Base-by-base conservation (phyloP, 2,797 vertebrate genomes). In the Silurus lanzhouensis region DNA sequence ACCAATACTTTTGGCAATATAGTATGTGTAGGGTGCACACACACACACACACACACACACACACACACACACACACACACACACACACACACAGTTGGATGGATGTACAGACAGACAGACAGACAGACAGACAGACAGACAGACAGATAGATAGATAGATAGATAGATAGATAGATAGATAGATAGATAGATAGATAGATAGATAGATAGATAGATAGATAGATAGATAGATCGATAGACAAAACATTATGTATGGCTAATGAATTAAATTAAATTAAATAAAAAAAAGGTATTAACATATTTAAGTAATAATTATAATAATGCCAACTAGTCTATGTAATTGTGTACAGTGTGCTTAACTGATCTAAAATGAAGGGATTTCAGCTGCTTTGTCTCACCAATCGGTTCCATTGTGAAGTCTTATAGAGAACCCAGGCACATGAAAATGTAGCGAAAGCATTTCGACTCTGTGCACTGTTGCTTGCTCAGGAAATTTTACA, bases 401-500 rank as follows among this genome's bases (percentile, higher is more conserved):
- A 5, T 61, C 76, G 60, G 19, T 78, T 27, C 76, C 27, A 78
- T 78, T 78, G 76, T 78, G 31, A 78, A 14, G 76, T 61, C 10
- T 61, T 61, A 22, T n/a, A 55, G 64, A 81, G 64, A 55, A 52
- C n/a, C 1, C n/a, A 38, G 63, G 63, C 79, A 55, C 46, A 15
- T 81, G 79, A 63, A 81, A 81, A 55, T 67, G 79, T 31, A 60
- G 31, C 67, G 83, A 76, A 78, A 19, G 74, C 52, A 68, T 55
- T 70, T 46, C 15, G 55, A 17, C 55, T 12, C 57, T 86, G 71
- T 87, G 38, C 70, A 70, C 85, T 84, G 74, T 83, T 89, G 88
- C 88, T 86, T 83, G 48, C 78, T 89, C 84, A 87, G 88, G 82
- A 58, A 31, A 82, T 60, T 86, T 83, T 31, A 78, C 76, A 78